Evolutionary conservation across 2,113 vertebrate genomes (phyloP), one percentile per base, ranked within the genome.

Genomic region (Oophaga pumilio): DNA sequence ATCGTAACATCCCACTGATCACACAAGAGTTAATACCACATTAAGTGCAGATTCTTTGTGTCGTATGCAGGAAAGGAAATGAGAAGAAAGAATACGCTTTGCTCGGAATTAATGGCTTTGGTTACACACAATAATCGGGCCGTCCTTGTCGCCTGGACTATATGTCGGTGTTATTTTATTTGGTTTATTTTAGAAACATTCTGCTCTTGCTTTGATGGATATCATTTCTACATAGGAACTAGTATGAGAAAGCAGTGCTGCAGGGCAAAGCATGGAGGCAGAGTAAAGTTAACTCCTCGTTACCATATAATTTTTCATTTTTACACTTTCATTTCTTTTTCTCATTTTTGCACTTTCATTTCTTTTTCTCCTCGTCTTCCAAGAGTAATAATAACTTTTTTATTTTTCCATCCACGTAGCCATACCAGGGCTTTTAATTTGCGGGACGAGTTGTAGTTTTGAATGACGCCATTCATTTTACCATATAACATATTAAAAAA

Each of bases 1-100:
- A 80, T 33, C 0, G 56, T 20, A 6, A 28, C 56, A 33, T 22
- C 24, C 22, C 56, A 2, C 56, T 18, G 78, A 33, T 59, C 53
- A 59, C 14, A 28, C n/a, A 59, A 59, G 77, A 59, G 77, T 79
- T 79, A 60, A 60, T 43, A 73, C 10, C 12, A 71, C 68, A 71
- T 43, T 74, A 43, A 73, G 69, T 8, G 69, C 15, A 0, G 28
- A 6, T 73, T 43, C 28, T 73, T 73, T 73, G 69, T 73, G 26
- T 73, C 18, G 14, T 33, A 73, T 73, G 69, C 69, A 26, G 28
- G 28, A 24, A 24, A 68, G n/a, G 62, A 77, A 53, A 77, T 53
- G 10, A 73, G 69, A 49, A 17, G 20, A 73, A 49, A 10, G 4
- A 73, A 73, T 20, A 20, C 28, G 43, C 43, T 73, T 33, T 2